Evolutionary conservation across 1,140 invertebrate genomes (phyloP), one percentile per base, ranked within the genome.

Genomic region (Hermetia illucens): DNA sequence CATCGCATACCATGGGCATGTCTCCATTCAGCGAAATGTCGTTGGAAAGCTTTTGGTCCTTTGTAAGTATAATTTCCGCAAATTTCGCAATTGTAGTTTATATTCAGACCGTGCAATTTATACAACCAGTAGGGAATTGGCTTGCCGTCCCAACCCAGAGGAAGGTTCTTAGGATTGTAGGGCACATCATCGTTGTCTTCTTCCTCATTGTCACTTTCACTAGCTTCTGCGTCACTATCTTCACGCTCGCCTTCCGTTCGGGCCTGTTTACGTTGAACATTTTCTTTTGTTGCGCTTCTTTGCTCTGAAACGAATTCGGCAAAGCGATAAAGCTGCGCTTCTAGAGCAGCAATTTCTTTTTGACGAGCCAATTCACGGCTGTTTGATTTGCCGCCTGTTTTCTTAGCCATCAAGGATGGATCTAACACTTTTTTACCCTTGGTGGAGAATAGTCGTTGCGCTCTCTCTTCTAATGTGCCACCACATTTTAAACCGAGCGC

Each of bases 1-100:
- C 96, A 99, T 5, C 92, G 67, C 95, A 99, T 98, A 13, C 95
- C 95, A 64, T 99, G 94, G 21, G 96, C 94, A 66, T 99, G 96
- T 36, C 96, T 69, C 94, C 96, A 99, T 65, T 99, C 95, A 2
- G 94, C 92, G 71, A 99, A 99, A 68, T 99, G 96, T 36, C 91
- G 72, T 61, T 98, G 95, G 61, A 98, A 99, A n/a, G 95, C 94
- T 65, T 99, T 99, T 1, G 96, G 96, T 1, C 96, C 96, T 65
- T 98, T 95, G 64, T 99, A 99, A 0, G 87, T 91, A 51, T 87
- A 95, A 65, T 98, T 98, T n/a, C 95, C 96, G 66, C 96, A 99
- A 43, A 99, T 99, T 64, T 99, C 96, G 63, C 96, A 99, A 42
- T 87, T 93, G 59, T 98, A 99, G 58, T 88, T 95, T 33, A 99